Conservation (phyloP, 2,113 vertebrate species). For the Macrotis lagotis region DNA sequence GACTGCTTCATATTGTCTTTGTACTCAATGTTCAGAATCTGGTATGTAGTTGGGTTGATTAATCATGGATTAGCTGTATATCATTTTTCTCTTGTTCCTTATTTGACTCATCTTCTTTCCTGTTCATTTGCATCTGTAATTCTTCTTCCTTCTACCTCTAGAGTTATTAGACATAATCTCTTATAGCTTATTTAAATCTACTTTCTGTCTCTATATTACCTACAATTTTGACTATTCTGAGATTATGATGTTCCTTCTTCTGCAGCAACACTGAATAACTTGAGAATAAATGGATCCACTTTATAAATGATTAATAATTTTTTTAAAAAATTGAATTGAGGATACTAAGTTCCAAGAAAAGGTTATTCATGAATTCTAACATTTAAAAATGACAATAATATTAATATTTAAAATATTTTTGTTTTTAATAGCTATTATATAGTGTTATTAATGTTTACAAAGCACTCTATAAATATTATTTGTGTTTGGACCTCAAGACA, state of each 20-base stretch:
- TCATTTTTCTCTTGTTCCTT: not conserved
- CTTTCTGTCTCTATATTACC: not conserved
- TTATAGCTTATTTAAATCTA: not conserved
- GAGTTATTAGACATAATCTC: not conserved
- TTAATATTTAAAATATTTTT: not conserved
- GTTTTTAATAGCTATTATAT: not conserved
- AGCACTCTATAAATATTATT: not conserved
- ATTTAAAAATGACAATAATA: not conserved
- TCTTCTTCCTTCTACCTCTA: not conserved
- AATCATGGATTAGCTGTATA: not conserved
- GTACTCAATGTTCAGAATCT: not conserved
- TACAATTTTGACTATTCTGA: not conserved
- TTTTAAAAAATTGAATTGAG: not conserved
- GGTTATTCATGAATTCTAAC: not conserved
- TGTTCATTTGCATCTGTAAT: not conserved
- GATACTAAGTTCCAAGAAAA: not conserved
- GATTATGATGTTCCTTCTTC: not conserved
- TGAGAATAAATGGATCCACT: not conserved
- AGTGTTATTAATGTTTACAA: not conserved
- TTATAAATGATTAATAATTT: not conserved
- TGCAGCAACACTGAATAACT: not conserved
- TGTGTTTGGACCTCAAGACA: not conserved
- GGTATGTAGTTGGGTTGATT: not conserved
- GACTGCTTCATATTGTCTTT: not conserved
- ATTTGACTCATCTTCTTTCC: not conserved